phyloP scores from a whole-genome alignment of 2,797 vertebrate species.

The Etheostoma perlongum region DNA sequence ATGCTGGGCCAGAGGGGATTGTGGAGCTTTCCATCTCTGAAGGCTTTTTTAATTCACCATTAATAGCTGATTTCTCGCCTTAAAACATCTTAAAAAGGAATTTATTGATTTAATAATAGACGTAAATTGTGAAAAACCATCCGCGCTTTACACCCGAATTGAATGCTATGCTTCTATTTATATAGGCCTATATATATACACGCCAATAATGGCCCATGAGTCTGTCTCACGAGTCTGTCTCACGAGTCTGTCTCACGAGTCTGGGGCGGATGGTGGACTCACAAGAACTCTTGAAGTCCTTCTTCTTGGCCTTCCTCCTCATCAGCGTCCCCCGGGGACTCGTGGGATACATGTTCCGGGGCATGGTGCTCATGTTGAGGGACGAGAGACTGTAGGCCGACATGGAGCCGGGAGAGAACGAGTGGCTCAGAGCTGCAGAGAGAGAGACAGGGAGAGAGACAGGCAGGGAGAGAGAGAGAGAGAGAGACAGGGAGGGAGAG shows the following conservation, averaged over 20 bases:
- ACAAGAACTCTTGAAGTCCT: conserved; percentile 99
- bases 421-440: conserved; percentile 81
- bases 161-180: too few species aligned
- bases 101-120: too few species aligned
- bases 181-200: too few species aligned
- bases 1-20: too few species aligned
- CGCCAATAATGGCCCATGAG: too few species aligned
- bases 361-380: conserved; percentile 96
- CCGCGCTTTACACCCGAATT: too few species aligned
- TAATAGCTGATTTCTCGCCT: too few species aligned
- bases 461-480: not conserved
- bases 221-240: not conserved
- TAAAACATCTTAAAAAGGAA: too few species aligned
- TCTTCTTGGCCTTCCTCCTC: conserved; percentile 97
- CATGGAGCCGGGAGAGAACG: conserved; percentile 89
- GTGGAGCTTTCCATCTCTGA: too few species aligned
- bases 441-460: conserved; percentile 10
- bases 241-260: not conserved
- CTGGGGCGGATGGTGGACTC: conserved; percentile 74
- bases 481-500: too few species aligned
- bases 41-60: too few species aligned
- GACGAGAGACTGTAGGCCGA: conserved; percentile 98
- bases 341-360: conserved; percentile 96
- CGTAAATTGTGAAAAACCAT: too few species aligned
- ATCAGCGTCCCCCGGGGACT: conserved; percentile 96